Evolutionary conservation across 2,797 vertebrate genomes (phyloP).

Genomic region (Argentina silus): DNA sequence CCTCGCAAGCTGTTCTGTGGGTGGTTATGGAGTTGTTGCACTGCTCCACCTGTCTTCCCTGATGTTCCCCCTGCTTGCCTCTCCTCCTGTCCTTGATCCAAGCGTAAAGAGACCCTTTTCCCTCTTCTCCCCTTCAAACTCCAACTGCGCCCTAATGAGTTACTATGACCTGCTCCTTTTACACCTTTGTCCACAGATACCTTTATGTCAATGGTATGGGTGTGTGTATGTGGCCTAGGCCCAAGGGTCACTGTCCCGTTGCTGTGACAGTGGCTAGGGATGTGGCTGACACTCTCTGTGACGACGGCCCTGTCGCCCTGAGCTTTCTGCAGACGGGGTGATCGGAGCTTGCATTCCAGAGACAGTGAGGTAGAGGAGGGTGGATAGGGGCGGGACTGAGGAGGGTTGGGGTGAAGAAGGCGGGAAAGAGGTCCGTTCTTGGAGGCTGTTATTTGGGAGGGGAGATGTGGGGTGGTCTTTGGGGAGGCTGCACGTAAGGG

Average conservation of each 20-base stretch:
- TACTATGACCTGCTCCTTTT: slow-evolving; percentile 62
- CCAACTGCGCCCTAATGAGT: slow-evolving; percentile 67
- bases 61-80: slow-evolving; percentile 58
- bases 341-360: slow-evolving; percentile 79
- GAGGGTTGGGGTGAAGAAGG: slow-evolving; percentile 61
- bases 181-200: slow-evolving; percentile 75
- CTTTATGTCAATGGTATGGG: slow-evolving; percentile 81
- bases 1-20: slow-evolving; percentile 53
- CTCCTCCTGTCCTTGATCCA: slow-evolving; percentile 74
- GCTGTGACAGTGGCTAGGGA: slow-evolving; percentile 73
- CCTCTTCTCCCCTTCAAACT: slow-evolving; percentile 63
- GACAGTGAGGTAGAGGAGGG: slow-evolving; percentile 67
- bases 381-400: slow-evolving; percentile 66
- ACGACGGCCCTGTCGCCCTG: slow-evolving; percentile 61
- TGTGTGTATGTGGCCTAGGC: slow-evolving; percentile 77
- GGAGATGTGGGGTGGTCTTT: slow-evolving; percentile 69
- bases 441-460: slow-evolving; percentile 66
- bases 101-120: slow-evolving; percentile 70
- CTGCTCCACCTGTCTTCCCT: slow-evolving; percentile 52
- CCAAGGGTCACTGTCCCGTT: slow-evolving; percentile 79
- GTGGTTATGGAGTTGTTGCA: slow-evolving; percentile 61
- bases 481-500: slow-evolving; percentile 76
- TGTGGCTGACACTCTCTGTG: slow-evolving; percentile 58
- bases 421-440: slow-evolving; percentile 66
- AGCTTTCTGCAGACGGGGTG: slow-evolving; percentile 66